These are phyloP conservation scores for Aricia artaxerxes DNA, from an alignment of 2,888 invertebrate genomes.

Conservation along the genomic window DNA sequence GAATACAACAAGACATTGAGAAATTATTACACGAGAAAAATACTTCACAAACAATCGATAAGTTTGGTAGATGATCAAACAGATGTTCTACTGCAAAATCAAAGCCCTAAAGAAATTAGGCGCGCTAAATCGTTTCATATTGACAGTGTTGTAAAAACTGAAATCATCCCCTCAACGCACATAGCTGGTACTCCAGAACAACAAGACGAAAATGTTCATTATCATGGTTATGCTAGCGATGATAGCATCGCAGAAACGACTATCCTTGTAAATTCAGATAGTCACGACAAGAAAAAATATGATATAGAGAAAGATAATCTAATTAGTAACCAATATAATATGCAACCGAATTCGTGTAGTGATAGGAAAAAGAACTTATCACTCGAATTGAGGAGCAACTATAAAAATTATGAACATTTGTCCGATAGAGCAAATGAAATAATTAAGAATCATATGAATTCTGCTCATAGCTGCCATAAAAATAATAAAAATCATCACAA, in stretches of 20 bases:
- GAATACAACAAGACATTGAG: slow-evolving; percentile 19
- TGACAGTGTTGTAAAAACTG: not conserved
- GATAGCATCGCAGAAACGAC: slow-evolving; percentile 76
- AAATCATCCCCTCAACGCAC: slow-evolving; percentile 8
- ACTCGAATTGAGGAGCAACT: slow-evolving; percentile 59
- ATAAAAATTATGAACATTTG: slow-evolving; percentile 43
- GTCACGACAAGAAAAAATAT: slow-evolving; percentile 47
- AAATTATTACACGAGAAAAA: not conserved
- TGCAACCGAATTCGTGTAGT: slow-evolving; percentile 39
- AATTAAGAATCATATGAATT: slow-evolving; percentile 38
- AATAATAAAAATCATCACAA: slow-evolving; percentile 18
- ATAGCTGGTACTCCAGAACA: slow-evolving; percentile 27
- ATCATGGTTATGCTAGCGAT: slow-evolving; percentile 78
- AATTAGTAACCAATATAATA: slow-evolving; percentile 26
- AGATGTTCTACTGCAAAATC: slow-evolving; percentile 2
- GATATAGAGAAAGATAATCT: slow-evolving; percentile 43
- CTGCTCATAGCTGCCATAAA: not conserved
- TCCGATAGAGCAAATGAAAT: slow-evolving; percentile 24
- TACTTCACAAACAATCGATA: not conserved
- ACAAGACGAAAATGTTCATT: slow-evolving; percentile 50
- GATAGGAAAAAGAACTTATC: slow-evolving; percentile 58
- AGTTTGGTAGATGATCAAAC: slow-evolving; percentile 8
- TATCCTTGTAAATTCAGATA: slow-evolving; percentile 70
- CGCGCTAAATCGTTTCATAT: slow-evolving; percentile 22
- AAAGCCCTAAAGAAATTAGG: slow-evolving; percentile 10